phyloP scores from a whole-genome alignment of 2,888 invertebrate species.

The Gasteruption jaculator region DNA sequence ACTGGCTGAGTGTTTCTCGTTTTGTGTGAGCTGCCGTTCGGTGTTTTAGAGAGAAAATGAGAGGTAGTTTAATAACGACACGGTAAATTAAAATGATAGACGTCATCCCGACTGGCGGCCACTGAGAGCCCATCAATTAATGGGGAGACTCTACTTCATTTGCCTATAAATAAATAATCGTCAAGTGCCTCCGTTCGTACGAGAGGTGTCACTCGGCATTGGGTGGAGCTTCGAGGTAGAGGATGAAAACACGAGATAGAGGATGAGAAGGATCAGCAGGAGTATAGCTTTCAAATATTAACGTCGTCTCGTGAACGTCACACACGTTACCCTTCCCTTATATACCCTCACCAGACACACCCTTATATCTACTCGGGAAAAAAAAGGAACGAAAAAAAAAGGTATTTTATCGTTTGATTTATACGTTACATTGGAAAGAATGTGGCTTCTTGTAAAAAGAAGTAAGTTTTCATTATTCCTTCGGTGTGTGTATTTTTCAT shows the following conservation, averaged over 20 bases:
- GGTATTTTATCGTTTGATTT: too few relatives aligned
- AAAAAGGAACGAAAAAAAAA: too few relatives aligned
- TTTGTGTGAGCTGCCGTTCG: too few relatives aligned
- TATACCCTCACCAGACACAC: conserved; percentile 16
- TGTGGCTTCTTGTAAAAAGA: too few relatives aligned
- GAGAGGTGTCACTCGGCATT: conserved; percentile 37
- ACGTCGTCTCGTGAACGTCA: conserved; percentile 41
- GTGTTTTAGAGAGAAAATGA: conserved; percentile 11
- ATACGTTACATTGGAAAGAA: too few relatives aligned
- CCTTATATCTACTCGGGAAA: too few relatives aligned
- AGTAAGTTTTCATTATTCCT: too few relatives aligned
- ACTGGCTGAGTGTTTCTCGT: conserved; percentile 22
- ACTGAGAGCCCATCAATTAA: conserved; percentile 49
- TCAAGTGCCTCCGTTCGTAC: conserved; percentile 32
- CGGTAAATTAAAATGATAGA: conserved; percentile 48
- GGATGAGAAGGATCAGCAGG: conserved; percentile 24
- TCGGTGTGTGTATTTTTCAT: too few relatives aligned
- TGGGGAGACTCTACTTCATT: conserved; percentile 39
- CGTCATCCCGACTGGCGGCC: conserved; percentile 40
- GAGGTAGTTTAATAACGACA: conserved; percentile 40
- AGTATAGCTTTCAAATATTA: conserved; percentile 43
- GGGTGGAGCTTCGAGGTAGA: conserved; percentile 15
- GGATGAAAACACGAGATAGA: conserved; percentile 12
- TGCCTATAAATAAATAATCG: conserved; percentile 44
- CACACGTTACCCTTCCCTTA: conserved; percentile 34